These are phyloP conservation scores for Peromyscus polionotus DNA, from an alignment of 2,113 vertebrate genomes.

Conservation along the genomic window DNA sequence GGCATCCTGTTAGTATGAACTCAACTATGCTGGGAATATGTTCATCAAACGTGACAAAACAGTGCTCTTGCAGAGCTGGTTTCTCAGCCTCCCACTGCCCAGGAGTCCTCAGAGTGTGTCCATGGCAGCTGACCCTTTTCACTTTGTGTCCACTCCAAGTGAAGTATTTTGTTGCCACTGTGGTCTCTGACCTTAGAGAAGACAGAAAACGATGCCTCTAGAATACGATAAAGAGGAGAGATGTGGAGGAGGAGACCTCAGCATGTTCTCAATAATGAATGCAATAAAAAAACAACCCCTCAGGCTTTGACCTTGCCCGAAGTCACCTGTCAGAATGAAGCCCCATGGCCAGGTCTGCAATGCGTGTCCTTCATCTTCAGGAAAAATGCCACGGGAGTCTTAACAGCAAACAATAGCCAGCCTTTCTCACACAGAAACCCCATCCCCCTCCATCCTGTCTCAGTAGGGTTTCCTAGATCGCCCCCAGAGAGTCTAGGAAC, in stretches of 20 bases:
- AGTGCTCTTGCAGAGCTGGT: background rate
- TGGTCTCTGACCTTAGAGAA: background rate
- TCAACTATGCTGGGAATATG: background rate
- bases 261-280: background rate
- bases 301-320: background rate
- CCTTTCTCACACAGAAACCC: slow-evolving; percentile 32
- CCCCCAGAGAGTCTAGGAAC: slow-evolving; percentile 30
- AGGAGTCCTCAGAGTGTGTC: background rate
- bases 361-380: slow-evolving; percentile 26
- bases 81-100: background rate
- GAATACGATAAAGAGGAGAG: background rate
- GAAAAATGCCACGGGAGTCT: slow-evolving; percentile 45
- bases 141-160: background rate
- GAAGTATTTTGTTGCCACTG: background rate
- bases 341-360: background rate
- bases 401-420: slow-evolving; percentile 50
- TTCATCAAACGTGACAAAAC: background rate
- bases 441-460: slow-evolving; percentile 64
- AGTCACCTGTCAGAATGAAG: background rate
- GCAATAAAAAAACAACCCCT: background rate
- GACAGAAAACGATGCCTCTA: background rate
- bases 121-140: background rate
- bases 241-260: background rate
- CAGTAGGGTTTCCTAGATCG: slow-evolving; percentile 58
- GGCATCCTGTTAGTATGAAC: background rate